A percentile compares a stretch with the other conserved stretches of the same genome.
These are phyloP conservation scores for Esperia sulphurella DNA, from an alignment of 2,888 invertebrate species.

Conservation along the genomic window DNA sequence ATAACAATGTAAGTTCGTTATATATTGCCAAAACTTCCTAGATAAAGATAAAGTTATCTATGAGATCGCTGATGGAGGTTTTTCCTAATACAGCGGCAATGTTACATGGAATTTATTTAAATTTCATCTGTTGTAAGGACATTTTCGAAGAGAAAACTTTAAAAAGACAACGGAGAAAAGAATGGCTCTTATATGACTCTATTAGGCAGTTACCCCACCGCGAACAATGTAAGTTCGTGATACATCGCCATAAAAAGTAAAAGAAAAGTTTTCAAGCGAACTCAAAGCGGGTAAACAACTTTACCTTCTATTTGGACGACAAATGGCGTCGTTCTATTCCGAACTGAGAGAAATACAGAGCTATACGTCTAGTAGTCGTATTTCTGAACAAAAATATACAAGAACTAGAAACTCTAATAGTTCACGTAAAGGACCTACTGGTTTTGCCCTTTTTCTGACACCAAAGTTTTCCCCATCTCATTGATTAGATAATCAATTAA, in stretches of 20 bases:
- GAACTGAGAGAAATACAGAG: slow-evolving; percentile 10
- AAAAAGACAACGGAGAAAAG: neutral
- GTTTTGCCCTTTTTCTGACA: too few species aligned
- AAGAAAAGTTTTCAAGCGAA: slow-evolving; percentile 37
- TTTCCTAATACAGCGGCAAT: too few species aligned
- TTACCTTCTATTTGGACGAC: slow-evolving; percentile 48
- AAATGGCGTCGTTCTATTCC: slow-evolving; percentile 8
- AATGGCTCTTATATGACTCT: slow-evolving; percentile 13
- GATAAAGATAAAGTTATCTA: too few species aligned
- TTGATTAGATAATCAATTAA: too few species aligned
- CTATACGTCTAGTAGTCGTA: neutral
- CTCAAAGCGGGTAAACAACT: slow-evolving; percentile 54
- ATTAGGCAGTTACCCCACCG: slow-evolving; percentile 16
- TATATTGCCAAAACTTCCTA: too few species aligned
- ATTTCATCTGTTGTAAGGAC: neutral
- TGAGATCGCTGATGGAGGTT: too few species aligned
- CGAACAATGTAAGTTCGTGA: slow-evolving; percentile 25
- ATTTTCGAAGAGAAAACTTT: neutral
- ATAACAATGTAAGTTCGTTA: too few species aligned
- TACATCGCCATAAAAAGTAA: slow-evolving; percentile 42
- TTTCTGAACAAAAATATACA: neutral
- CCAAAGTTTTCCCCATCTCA: too few species aligned
- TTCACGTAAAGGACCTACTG: too few species aligned
- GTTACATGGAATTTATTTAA: neutral
- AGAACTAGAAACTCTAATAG: neutral